A percentile compares a stretch with the other conserved stretches of the same genome.
Evolutionary conservation across 2,113 vertebrate species (phyloP).

Genomic region (Cyphomyrus plagiostoma): DNA sequence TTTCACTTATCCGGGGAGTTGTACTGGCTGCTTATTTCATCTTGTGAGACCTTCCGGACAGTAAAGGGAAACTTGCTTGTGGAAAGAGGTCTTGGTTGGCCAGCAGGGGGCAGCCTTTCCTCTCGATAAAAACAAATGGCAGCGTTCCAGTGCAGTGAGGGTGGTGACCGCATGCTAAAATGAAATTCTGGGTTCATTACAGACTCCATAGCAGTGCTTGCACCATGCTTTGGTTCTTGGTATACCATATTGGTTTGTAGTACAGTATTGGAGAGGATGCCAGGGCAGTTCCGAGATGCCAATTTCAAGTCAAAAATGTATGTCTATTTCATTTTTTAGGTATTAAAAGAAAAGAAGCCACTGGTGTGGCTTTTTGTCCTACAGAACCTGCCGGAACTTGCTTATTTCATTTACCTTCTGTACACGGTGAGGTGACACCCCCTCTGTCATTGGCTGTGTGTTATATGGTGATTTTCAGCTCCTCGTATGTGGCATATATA

Average conservation of each 20-base stretch:
- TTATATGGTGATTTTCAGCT: not conserved
- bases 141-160: not conserved
- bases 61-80: not conserved
- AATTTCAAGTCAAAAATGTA: not conserved
- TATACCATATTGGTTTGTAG: not conserved
- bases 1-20: not conserved
- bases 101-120: not conserved
- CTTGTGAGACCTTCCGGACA: not conserved
- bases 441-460: not conserved
- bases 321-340: conserved; percentile 45
- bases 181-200: not conserved
- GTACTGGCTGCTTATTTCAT: not conserved
- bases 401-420: conserved; percentile 67
- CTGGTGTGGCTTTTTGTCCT: conserved; percentile 67
- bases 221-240: not conserved
- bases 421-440: conserved; percentile 53
- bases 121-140: not conserved
- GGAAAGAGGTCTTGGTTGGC: not conserved
- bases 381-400: conserved; percentile 64
- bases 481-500: not conserved
- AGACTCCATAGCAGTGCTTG: not conserved
- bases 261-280: not conserved
- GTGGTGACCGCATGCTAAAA: not conserved
- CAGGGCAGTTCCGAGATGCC: not conserved
- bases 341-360: conserved; percentile 62